Conservation (phyloP, 2,113 vertebrate genomes). For the Epinephelus cyanopodus region DNA sequence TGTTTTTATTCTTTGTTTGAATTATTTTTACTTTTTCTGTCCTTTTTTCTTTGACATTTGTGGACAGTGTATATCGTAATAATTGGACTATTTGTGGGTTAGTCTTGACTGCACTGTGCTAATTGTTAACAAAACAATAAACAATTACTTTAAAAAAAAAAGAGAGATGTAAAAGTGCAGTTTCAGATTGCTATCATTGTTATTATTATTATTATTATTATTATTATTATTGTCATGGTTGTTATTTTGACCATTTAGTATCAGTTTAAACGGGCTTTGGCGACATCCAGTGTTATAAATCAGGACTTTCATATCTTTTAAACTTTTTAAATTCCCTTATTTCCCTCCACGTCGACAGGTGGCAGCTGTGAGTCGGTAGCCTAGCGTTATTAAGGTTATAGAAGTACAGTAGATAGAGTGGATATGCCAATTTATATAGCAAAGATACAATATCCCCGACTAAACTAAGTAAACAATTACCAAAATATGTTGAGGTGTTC, state of each 20-base stretch:
- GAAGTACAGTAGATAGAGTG: slow-evolving; percentile 26
- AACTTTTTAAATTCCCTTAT: neutral
- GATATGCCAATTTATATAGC: neutral
- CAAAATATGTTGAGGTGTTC: neutral
- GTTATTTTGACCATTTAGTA: neutral
- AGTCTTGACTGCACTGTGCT: no score
- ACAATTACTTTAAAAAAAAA: no score
- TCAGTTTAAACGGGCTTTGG: slow-evolving; percentile 9
- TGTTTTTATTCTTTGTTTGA: no score
- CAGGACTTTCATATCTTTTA: neutral
- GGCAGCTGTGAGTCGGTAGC: slow-evolving; percentile 31
- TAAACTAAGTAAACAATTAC: neutral
- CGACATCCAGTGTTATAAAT: slow-evolving; percentile 37
- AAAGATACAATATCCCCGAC: neutral
- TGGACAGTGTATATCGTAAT: no score
- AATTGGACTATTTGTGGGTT: no score
- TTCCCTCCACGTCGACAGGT: slow-evolving; percentile 35
- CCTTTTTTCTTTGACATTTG: no score
- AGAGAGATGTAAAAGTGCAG: neutral
- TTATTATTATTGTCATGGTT: neutral
- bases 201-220: neutral
- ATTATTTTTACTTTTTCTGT: no score
- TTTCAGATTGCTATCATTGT: neutral
- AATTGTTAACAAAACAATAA: no score
- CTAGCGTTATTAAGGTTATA: neutral